Evolutionary conservation across 2,888 invertebrate species (phyloP), one percentile per base, ranked within the genome.

Genomic region (Lasioglossum malachurum): DNA sequence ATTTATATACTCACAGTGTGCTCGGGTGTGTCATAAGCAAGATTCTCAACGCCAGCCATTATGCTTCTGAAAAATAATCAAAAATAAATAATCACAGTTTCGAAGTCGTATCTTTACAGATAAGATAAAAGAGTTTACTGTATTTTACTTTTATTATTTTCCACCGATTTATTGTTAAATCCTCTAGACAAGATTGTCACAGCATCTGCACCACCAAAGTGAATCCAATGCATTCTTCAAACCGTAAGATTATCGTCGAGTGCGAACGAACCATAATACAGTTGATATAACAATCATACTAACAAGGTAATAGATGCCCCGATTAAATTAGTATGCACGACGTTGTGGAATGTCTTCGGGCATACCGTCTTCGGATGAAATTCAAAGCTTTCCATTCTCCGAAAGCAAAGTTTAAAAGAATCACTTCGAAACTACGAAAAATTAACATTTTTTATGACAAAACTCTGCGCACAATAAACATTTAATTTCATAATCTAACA

Each of bases 291-390:
- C 89, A 78, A 86, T 89, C 86, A 74, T 86, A 82, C 82, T 87
- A 92, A 92, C 90, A 93, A 87, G 93, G 91, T 93, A 93, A 93
- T 93, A 90, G 91, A 80, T 91, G 87, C 86, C 82, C 85, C 84
- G 79, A 82, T 89, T 89, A 82, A 89, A 89, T 90, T 82, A 89
- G 86, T 89, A 88, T 90, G 83, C 84, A 84, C 78, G 41, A 82
- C 72, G 77, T 79, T 23, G 49, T 41, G 89, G 74, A 87, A 87
- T 71, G 83, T 87, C 87, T 87, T 87, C 35, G 78, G 16, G 19
- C 75, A 12, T 35, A 69, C 49, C 67, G 71, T 85, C 87, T 87
- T 83, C 31, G 78, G n/a, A 69, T 38, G 57, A 78, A 31, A 53
- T 78, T 44, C 44, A 53, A 71, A 38, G 53, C 35, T 23, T 60